Base-by-base conservation (phyloP, 2,797 vertebrate species). In the Bradypus variegatus region DNA sequence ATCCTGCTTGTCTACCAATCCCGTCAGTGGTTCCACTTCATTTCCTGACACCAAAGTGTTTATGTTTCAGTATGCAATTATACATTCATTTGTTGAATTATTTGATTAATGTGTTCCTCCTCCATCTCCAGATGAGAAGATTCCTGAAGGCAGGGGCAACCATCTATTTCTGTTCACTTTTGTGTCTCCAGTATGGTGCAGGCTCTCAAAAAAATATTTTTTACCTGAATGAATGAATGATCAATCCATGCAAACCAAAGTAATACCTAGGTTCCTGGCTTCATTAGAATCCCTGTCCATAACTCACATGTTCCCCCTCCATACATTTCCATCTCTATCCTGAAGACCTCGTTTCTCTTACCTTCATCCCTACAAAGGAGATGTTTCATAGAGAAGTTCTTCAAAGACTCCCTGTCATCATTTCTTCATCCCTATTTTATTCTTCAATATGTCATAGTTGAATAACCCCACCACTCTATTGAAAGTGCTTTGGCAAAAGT, bases 11-110 rank as follows among this genome's bases (percentile, higher is more conserved):
- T 89, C 97, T 97, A 53, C 97, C 96, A 69, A 97, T 97, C 76
- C 97, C 97, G 50, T 97, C 97, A 2, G 97, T 97, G 4, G 97
- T 97, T 50, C 96, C 97, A 18, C 96, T 97, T 95, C 97, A 96
- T 94, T 98, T 98, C 96, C 97, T 98, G 38, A 48, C n/a, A 45
- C 29, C 55, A n/a, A 86, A 75, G 36, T 75, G 62, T 67, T 91
- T 8, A 36, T 5, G 21, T 72, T 55, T 89, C 2, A 0, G 6
- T 65, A 16, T 38, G 25, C 27, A 19, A 76, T 18, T 41, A 31
- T 31, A 85, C 12, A 58, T 72, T 38, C 19, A 60, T 86, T 75
- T 86, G 55, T 75, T 38, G 19, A 38, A 45, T 48, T 60, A n/a
- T 75, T 48, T 86, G 45, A 84, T 69, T n/a, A 60, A 33, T 86